Evolutionary conservation across 2,113 vertebrate species (phyloP).

Genomic region (Ariopsis seemanni): DNA sequence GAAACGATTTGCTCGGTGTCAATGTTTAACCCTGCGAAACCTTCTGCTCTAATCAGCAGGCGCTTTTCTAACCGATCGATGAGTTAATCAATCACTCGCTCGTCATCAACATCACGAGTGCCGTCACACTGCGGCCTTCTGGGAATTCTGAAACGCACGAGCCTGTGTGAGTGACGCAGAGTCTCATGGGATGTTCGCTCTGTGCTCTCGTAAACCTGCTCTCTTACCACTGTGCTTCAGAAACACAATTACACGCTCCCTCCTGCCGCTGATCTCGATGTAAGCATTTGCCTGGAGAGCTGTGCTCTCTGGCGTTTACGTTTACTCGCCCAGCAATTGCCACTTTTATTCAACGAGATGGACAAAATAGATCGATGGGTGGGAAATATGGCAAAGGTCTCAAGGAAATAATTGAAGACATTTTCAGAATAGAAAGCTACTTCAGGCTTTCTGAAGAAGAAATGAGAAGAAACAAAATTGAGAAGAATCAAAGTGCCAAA

Average conservation of each 20-base stretch:
- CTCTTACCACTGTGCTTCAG: background rate
- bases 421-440: background rate
- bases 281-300: conserved; percentile 5
- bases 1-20: conserved; percentile 59
- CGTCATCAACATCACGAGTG: background rate
- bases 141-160: conserved; percentile 24
- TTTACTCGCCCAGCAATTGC: background rate
- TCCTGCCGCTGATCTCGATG: background rate
- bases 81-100: conserved; percentile 36
- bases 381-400: background rate
- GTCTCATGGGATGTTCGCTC: background rate
- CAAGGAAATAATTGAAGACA: background rate
- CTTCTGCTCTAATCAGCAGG: conserved; percentile 65
- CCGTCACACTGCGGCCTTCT: background rate
- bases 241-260: background rate
- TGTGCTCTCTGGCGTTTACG: too few relatives aligned
- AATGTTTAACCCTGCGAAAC: conserved; percentile 69
- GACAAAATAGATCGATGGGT: background rate
- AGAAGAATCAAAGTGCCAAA: background rate
- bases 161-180: conserved; percentile 3
- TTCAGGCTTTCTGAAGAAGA: background rate
- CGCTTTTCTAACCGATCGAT: conserved; percentile 32
- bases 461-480: too few relatives aligned
- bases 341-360: background rate
- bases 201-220: background rate